These are phyloP conservation scores for Puma concolor DNA, from an alignment of 2,113 vertebrate genomes.

Conservation along the genomic window DNA sequence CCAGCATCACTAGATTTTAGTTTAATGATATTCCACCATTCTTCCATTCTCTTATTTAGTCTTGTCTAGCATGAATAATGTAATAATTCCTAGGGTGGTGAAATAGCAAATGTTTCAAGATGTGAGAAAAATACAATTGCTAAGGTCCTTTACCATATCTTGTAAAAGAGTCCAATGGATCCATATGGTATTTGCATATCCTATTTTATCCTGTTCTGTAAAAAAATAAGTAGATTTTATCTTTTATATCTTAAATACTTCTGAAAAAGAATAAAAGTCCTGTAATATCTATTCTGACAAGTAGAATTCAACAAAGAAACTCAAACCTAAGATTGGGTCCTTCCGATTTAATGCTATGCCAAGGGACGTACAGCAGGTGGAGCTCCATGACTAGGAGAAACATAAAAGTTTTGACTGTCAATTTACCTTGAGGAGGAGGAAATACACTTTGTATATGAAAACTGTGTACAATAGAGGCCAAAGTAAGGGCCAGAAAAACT, in stretches of 20 bases:
- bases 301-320: background rate
- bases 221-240: background rate
- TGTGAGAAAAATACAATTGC: background rate
- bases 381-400: slow-evolving; percentile 9
- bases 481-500: background rate
- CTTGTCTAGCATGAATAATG: background rate
- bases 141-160: background rate
- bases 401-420: background rate
- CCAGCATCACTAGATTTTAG: background rate
- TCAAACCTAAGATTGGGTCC: background rate
- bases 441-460: background rate
- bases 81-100: slow-evolving; percentile 18
- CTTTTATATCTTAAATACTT: slow-evolving; percentile 41
- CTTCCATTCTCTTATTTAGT: background rate
- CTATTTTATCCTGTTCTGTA: background rate
- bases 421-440: background rate
- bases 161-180: background rate
- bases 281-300: background rate
- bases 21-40: background rate
- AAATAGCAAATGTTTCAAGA: slow-evolving; percentile 14
- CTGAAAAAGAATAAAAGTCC: background rate
- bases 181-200: background rate
- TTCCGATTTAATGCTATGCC: background rate
- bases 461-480: background rate
- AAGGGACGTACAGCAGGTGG: slow-evolving; percentile 59